Evolutionary conservation across 2,113 vertebrate genomes (phyloP), one percentile per base, ranked within the genome.

Genomic region (Corapipo altera): DNA sequence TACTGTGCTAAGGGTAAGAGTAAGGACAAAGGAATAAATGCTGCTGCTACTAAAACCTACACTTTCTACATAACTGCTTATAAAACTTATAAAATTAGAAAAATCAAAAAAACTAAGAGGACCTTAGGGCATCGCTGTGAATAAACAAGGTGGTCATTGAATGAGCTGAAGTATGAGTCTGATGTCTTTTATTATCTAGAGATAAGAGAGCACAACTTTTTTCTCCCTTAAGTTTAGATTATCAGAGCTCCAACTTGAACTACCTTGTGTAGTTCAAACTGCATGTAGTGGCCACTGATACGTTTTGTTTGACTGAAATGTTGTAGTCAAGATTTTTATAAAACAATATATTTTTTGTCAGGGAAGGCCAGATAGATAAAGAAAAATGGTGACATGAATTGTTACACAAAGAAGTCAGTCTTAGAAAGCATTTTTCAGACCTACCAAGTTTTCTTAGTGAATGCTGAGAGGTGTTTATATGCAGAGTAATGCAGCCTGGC

Each of bases 191-290:
- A 28, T 48, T 64, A 37, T 37, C 54, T 71, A 43, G 37, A 12
- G 10, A 23, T n/a, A 76, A 62, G 0, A 9, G 9, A 41, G 1
- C 4, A 51, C 4, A 21, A 2, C 5, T 41, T 59, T 35, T 54
- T 59, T 81, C 20, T 71, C 5, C 33, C 5, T 67, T 64, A 78
- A 59, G 71, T 85, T 91, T 87, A 64, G 23, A 51, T 67, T 12
- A 32, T 24, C 16, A 64, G 44, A 77, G 4, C 28, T 77, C 43
- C 9, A 51, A 12, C 5, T 62, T 77, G 75, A 64, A 48, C 21
- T 55, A 12, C 6, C 18, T 78, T 62, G 3, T 16, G 78, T 71
- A 39, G 6, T 72, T 78, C 52, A 82, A 82, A 75, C 39, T 78
- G 15, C 27, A 46, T 2, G 6, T 43, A 28, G 30, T 30, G 20